Evolutionary conservation across 2,888 invertebrate species (phyloP), one percentile per base, ranked within the genome.

Genomic region (Drosophila pegasa): DNA sequence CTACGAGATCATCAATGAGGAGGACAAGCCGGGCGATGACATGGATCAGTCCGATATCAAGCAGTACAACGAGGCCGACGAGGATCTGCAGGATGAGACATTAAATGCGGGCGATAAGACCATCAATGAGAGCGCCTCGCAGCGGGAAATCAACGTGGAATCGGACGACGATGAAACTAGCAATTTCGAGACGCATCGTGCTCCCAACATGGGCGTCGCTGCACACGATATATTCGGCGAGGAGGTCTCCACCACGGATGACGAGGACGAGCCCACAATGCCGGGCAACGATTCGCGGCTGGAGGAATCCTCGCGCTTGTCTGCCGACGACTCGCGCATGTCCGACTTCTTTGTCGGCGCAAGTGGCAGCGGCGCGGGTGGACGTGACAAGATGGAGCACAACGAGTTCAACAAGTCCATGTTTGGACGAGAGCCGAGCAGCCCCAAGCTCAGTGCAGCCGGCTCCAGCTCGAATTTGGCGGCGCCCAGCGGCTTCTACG

Each of bases 211-310:
- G 27, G 93, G 93, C 89, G 93, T 93, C 89, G 95, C 94, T 51
- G 96, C 96, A 83, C 95, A 96, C 82, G 97, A 98, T 81, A 97
- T 98, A 88, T 98, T 98, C 93, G 98, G 98, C 31, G 98, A 97
- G 75, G 95, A 97, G 31, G 96, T 98, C 0, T 98, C 98, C 88
- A 98, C 98, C 81, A 97, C 97, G 37, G 97, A 97, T 71, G 91
- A 93, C 48, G 96, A 96, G 60, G 97, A 97, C 77, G 96, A 96
- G 67, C 94, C 94, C 76, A 95, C 95, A 63, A 93, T 94, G 16
- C 94, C 74, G 0, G 75, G 87, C 12, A 88, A 75, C 33, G 56
- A 54, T 29, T 62, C 82, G 0, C 81, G 78, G 92, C 86, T 97
- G 75, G 97, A 97, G 83, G 97, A 97, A 81, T 95, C 94, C 29